Evolutionary conservation across 2,113 vertebrate species (phyloP).

Genomic region (Eubucco bourcierii): DNA sequence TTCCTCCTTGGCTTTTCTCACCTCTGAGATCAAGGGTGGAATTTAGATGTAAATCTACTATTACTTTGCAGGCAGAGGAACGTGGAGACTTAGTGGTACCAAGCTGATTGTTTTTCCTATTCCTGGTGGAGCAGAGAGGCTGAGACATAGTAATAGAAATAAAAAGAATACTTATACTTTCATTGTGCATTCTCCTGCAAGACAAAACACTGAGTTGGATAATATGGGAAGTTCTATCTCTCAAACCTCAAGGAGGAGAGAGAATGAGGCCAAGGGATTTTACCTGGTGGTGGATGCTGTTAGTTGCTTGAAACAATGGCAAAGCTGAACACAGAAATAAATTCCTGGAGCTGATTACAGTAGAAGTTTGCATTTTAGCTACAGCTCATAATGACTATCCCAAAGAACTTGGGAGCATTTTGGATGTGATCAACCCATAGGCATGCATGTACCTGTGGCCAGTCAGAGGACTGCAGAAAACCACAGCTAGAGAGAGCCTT

Average conservation of each 20-base stretch:
- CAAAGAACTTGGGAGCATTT: background rate
- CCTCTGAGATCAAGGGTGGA: background rate
- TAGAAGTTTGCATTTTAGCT: background rate
- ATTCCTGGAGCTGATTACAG: background rate
- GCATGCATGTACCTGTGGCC: background rate
- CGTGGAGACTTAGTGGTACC: background rate
- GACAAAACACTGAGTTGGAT: background rate
- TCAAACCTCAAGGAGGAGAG: background rate
- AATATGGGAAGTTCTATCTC: background rate
- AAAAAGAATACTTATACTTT: background rate
- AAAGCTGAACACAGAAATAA: background rate
- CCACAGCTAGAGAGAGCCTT: background rate
- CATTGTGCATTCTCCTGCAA: background rate
- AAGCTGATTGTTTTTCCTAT: background rate
- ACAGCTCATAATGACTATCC: background rate
- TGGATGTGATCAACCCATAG: background rate
- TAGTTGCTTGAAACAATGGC: background rate
- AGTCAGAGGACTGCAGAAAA: background rate
- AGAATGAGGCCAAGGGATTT: rapidly evolving
- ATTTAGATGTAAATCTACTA: background rate
- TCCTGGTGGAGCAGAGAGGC: background rate
- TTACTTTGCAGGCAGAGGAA: background rate
- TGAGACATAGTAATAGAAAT: background rate
- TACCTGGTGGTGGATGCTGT: background rate
- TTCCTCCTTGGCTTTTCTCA: background rate